These are phyloP conservation scores for Macaria liturata DNA, from an alignment of 2,888 invertebrate species.

Conservation along the genomic window DNA sequence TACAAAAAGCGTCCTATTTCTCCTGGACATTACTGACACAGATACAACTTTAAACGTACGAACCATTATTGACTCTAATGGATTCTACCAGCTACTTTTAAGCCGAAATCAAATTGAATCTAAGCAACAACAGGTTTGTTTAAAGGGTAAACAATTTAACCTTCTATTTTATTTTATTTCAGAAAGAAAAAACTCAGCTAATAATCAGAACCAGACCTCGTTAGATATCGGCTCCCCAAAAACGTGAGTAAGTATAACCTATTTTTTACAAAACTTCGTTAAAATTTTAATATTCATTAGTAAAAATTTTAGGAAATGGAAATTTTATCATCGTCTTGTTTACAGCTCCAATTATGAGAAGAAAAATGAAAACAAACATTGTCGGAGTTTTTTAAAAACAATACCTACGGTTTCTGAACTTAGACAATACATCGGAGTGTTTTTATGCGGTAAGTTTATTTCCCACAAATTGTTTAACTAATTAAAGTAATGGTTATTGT, in stretches of 20 bases:
- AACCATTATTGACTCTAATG: no score
- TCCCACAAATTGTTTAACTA: no score
- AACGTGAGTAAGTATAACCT: constrained; percentile 76
- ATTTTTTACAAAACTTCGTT: not conserved
- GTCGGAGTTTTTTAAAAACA: constrained; percentile 39
- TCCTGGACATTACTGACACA: not conserved
- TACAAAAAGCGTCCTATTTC: constrained; percentile 14
- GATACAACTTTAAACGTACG: no score
- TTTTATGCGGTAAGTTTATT: constrained; percentile 61
- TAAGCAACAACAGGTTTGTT: no score
- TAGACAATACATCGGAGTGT: constrained; percentile 64
- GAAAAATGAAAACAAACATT: constrained; percentile 35
- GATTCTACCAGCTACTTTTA: no score
- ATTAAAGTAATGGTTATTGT: no score
- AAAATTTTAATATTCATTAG: not conserved
- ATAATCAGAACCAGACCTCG: constrained; percentile 48
- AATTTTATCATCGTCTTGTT: constrained; percentile 16
- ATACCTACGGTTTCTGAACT: constrained; percentile 53
- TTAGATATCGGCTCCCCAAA: constrained; percentile 60
- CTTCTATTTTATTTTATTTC: constrained; percentile 29
- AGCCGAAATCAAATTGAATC: no score
- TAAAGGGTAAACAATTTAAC: no score
- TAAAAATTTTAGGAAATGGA: not conserved
- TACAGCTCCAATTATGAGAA: constrained; percentile 36
- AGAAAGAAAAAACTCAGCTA: constrained; percentile 51